Percentiles rank a stretch among this genome's conserved stretches.
Evolutionary conservation across 2,797 vertebrate species (phyloP).

Genomic region (Urophycis tenuis): DNA sequence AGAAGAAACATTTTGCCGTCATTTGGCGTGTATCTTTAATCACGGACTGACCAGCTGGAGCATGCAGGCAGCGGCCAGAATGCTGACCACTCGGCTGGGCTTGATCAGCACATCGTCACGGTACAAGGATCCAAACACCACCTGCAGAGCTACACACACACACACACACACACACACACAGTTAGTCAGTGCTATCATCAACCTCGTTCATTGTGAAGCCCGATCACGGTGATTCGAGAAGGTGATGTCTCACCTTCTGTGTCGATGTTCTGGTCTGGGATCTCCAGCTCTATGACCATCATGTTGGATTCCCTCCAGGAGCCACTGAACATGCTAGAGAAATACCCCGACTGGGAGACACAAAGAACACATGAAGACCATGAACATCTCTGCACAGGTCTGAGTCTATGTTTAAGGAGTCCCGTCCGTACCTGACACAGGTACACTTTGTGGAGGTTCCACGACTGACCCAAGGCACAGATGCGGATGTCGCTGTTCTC

Average conservation of each 20-base stretch:
- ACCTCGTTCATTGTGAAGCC: not conserved
- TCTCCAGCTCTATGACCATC: constrained; percentile 90
- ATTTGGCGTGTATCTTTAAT: not conserved
- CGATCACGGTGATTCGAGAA: not conserved
- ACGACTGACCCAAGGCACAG: constrained; percentile 90
- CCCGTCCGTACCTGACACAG: constrained; percentile 85
- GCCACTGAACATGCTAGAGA: constrained; percentile 99
- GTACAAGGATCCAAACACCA: constrained; percentile 94
- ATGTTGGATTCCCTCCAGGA: constrained; percentile 98
- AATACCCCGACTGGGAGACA: constrained; percentile 86
- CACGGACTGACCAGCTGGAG: constrained; percentile 85
- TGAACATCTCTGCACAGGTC: no score
- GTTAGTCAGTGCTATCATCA: no score
- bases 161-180: constrained; percentile 7
- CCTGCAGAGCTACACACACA: constrained; percentile 81
- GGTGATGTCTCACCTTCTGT: constrained; percentile 80
- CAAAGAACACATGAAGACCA: not conserved
- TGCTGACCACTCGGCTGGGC: constrained; percentile 87
- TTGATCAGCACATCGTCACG: constrained; percentile 95
- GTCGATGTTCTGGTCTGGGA: constrained; percentile 97
- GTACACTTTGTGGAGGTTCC: constrained; percentile 96
- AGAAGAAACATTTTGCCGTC: no score
- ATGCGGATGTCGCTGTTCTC: constrained; percentile 97
- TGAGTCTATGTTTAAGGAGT: no score
- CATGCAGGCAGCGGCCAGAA: constrained; percentile 94